phyloP scores from a whole-genome alignment of 2,113 vertebrate species.

The Bungarus multicinctus region DNA sequence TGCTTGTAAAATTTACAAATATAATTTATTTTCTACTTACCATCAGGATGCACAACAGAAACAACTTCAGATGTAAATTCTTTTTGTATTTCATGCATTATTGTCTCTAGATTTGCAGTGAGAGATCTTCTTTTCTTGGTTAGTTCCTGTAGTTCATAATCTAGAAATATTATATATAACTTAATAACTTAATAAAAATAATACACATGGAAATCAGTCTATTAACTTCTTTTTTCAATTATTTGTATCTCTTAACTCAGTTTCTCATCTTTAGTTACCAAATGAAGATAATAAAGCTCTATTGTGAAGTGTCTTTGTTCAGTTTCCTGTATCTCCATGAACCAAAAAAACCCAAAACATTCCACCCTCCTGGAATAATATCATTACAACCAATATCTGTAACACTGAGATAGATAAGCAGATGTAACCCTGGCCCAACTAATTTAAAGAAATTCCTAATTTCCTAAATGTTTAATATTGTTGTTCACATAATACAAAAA shows the following conservation, averaged over 20 bases:
- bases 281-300: not conserved
- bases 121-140: not conserved
- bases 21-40: not conserved
- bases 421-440: not conserved
- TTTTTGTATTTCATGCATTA: not conserved
- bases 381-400: not conserved
- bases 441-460: not conserved
- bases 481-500: not conserved
- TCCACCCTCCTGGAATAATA: not conserved
- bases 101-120: not conserved
- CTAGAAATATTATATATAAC: not conserved
- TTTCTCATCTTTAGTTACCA: not conserved
- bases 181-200: not conserved
- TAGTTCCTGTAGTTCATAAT: not conserved
- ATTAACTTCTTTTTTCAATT: not conserved
- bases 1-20: not conserved
- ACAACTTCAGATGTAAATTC: not conserved
- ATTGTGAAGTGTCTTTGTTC: not conserved
- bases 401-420: not conserved
- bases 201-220: not conserved
- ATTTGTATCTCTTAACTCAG: not conserved
- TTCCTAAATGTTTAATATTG: not conserved
- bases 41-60: not conserved
- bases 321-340: not conserved
- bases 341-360: not conserved